Percentiles rank a stretch among this genome's conserved stretches.
These are phyloP conservation scores for Chaunax sp. DNA, from an alignment of 2,797 vertebrate species.

Conservation along the genomic window DNA sequence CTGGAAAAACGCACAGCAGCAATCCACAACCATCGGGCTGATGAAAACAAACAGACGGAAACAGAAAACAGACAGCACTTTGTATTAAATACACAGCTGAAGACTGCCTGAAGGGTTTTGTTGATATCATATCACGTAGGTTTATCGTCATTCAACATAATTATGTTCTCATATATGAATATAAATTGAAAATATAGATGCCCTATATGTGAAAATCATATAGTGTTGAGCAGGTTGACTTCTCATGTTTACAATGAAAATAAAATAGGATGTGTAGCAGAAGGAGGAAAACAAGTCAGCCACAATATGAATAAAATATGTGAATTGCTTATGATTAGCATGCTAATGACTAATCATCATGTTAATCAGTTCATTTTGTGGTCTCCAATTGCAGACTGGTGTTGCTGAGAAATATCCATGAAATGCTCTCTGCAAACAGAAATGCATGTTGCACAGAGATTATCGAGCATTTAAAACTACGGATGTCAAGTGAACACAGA, in stretches of 20 bases:
- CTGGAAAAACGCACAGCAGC: constrained; percentile 33
- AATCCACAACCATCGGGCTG: constrained; percentile 14
- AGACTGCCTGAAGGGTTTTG: constrained; percentile 3
- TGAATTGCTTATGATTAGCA: constrained; percentile 81
- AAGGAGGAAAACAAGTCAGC: constrained; percentile 66
- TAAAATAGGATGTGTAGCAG: constrained; percentile 1
- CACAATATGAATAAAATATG: constrained; percentile 83
- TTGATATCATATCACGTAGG: too few species aligned
- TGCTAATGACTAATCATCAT: constrained; percentile 83
- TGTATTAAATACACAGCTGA: constrained; percentile 5
- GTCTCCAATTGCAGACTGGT: constrained; percentile 65
- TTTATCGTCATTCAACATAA: too few species aligned
- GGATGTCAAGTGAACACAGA: too few species aligned
- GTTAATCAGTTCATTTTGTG: constrained; percentile 83
- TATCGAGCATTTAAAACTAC: constrained; percentile 5
- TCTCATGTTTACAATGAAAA: too few species aligned
- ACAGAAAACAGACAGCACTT: constrained; percentile 18
- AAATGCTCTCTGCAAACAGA: constrained; percentile 41
- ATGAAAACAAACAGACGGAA: constrained; percentile 33
- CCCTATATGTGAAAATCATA: too few species aligned
- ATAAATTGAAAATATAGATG: too few species aligned
- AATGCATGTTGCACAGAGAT: constrained; percentile 19
- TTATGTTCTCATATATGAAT: too few species aligned
- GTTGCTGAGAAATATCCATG: constrained; percentile 39
- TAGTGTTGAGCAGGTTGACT: too few species aligned